Percentiles rank a stretch among this genome's conserved stretches.
phyloP scores from a whole-genome alignment of 1,140 invertebrate genomes.

The Pogonus chalceus region DNA sequence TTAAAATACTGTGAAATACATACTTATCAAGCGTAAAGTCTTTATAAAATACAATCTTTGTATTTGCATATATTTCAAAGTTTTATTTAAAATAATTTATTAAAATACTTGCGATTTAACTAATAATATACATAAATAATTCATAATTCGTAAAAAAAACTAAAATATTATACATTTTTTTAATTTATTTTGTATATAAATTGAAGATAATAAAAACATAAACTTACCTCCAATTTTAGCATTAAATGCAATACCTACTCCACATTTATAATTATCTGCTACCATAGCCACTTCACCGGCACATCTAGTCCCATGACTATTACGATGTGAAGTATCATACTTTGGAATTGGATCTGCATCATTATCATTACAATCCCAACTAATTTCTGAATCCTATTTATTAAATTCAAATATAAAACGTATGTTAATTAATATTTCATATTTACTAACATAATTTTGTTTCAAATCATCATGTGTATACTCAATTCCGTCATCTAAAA shows the following conservation, averaged over 20 bases:
- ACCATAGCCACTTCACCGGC: constrained; percentile 76
- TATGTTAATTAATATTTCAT: constrained; percentile 1
- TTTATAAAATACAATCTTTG: no score
- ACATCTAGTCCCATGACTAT: constrained; percentile 73
- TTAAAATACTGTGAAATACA: no score
- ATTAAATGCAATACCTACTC: constrained; percentile 76
- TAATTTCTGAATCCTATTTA: constrained; percentile 65
- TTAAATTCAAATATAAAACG: neutral
- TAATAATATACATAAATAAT: no score
- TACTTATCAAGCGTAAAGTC: no score
- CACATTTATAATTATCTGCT: constrained; percentile 76
- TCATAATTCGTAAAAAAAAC: no score
- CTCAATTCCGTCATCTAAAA: constrained; percentile 82
- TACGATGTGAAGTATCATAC: constrained; percentile 48
- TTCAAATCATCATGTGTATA: constrained; percentile 68
- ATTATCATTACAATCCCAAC: constrained; percentile 73
- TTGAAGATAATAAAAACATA: constrained; percentile 3
- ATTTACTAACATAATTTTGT: constrained; percentile 64
- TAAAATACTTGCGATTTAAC: no score
- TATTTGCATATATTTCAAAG: neutral
- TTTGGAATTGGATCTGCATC: constrained; percentile 65
- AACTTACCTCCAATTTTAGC: constrained; percentile 61
- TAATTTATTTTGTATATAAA: neutral
- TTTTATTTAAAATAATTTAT: no score
- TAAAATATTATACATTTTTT: neutral